A percentile compares a stretch with the other conserved stretches of the same genome.
Conservation (phyloP, 2,797 vertebrate genomes). For the Clangula hyemalis region DNA sequence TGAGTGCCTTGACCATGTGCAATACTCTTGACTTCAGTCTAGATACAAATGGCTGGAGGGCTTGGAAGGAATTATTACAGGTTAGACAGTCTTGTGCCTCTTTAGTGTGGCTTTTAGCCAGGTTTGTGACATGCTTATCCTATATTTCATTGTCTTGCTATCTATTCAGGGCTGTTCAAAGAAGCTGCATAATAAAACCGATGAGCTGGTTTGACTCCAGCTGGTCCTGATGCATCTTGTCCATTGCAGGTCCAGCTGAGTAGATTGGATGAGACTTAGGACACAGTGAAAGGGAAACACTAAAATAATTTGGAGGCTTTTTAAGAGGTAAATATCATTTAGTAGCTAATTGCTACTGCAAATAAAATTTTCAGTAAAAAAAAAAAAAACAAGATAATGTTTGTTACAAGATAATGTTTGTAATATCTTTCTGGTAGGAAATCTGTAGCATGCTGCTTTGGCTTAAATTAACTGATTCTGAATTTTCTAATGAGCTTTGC, state of each 20-base stretch:
- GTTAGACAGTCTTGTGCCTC: background rate
- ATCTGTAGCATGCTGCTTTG: background rate
- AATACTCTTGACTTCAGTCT: background rate
- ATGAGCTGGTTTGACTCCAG: background rate
- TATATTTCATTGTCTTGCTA: background rate
- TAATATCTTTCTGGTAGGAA: background rate
- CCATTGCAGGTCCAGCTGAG: background rate
- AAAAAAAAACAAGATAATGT: background rate
- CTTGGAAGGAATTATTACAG: background rate
- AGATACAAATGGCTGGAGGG: background rate
- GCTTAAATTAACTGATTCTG: background rate
- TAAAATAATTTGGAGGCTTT: background rate
- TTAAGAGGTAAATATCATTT: background rate
- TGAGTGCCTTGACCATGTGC: background rate
- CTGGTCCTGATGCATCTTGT: background rate
- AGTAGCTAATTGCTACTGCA: background rate
- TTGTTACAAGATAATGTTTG: background rate
- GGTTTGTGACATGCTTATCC: background rate
- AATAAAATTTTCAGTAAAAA: background rate
- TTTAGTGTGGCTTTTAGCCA: background rate
- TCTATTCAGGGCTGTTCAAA: background rate
- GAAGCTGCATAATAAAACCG: background rate
- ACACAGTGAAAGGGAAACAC: background rate
- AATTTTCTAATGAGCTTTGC: background rate
- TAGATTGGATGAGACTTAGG: background rate